phyloP scores from a whole-genome alignment of 2,113 vertebrate genomes.

The Dipodomys spectabilis region DNA sequence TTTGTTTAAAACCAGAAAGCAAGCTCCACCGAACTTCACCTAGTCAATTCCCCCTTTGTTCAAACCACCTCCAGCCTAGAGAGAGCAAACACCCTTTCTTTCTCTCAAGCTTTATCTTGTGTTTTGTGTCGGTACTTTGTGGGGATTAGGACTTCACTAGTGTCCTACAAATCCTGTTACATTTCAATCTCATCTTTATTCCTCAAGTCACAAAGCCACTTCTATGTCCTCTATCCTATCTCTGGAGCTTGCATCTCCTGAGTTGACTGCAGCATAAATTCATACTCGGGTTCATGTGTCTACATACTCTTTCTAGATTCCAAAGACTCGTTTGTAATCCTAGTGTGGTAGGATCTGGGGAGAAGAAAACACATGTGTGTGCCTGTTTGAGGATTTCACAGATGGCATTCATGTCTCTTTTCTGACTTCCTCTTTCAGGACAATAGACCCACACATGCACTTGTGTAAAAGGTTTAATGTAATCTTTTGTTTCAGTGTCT shows the following conservation, averaged over 20 bases:
- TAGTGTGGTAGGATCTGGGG: not conserved
- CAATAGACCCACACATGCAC: not conserved
- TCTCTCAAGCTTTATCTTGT: conserved; percentile 35
- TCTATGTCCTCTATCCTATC: not conserved
- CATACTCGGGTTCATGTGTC: conserved; percentile 36
- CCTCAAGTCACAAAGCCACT: conserved; percentile 25
- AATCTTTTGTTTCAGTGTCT: conserved; percentile 32
- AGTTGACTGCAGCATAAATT: conserved; percentile 31
- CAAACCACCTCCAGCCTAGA: not conserved
- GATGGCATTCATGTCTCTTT: conserved; percentile 39
- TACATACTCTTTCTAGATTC: conserved; percentile 51
- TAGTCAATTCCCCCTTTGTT: not conserved
- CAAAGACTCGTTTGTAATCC: conserved; percentile 57
- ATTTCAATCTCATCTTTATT: conserved; percentile 26
- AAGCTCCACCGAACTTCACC: not conserved
- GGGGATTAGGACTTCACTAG: conserved; percentile 9
- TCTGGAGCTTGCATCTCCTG: conserved; percentile 29
- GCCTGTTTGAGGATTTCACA: conserved; percentile 60
- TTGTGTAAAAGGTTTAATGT: conserved; percentile 15
- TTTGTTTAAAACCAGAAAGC: conserved; percentile 62
- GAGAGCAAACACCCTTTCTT: conserved; percentile 53
- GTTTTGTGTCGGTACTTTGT: conserved; percentile 49
- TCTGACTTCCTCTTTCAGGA: conserved; percentile 37
- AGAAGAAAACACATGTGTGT: conserved; percentile 37
- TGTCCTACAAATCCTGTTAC: conserved; percentile 47